Evolutionary conservation across 1,140 invertebrate genomes (phyloP).

Genomic region (Drosophila orena): DNA sequence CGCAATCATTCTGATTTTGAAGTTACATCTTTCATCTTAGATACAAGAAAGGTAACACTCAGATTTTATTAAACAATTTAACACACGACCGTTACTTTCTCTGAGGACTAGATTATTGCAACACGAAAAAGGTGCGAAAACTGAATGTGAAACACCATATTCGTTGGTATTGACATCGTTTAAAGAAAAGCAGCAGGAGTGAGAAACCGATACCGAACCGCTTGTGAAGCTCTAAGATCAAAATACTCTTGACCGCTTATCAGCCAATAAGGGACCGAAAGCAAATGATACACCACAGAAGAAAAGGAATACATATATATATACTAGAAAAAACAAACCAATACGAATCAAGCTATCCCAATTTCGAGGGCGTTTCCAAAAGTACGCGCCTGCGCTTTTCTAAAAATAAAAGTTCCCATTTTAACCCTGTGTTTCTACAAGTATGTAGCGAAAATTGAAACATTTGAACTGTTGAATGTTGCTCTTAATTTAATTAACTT

Average conservation of each 20-base stretch:
- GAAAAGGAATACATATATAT: background rate
- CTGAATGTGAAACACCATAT: constrained; percentile 53
- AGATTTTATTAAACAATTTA: background rate
- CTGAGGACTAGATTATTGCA: constrained; percentile 40
- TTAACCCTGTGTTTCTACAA: constrained; percentile 14
- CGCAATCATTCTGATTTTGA: background rate
- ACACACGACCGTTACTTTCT: background rate
- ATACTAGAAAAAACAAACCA: background rate
- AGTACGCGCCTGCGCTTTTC: background rate
- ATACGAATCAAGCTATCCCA: background rate
- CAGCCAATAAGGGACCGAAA: constrained; percentile 4
- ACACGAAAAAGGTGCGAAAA: constrained; percentile 49
- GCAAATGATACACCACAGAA: constrained; percentile 1
- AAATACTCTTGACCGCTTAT: background rate
- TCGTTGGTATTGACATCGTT: constrained; percentile 22
- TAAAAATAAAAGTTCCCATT: background rate
- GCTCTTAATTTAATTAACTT: constrained; percentile 75
- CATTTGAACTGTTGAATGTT: constrained; percentile 71
- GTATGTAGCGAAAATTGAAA: constrained; percentile 41
- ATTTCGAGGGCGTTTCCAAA: background rate
- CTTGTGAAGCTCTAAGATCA: background rate
- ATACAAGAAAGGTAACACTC: background rate
- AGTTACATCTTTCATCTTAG: background rate
- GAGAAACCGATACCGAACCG: constrained; percentile 2
- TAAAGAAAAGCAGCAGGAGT: background rate